Evolutionary conservation across 2,113 vertebrate genomes (phyloP), one percentile per base, ranked within the genome.

Genomic region (Motacilla tschutschensis): DNA sequence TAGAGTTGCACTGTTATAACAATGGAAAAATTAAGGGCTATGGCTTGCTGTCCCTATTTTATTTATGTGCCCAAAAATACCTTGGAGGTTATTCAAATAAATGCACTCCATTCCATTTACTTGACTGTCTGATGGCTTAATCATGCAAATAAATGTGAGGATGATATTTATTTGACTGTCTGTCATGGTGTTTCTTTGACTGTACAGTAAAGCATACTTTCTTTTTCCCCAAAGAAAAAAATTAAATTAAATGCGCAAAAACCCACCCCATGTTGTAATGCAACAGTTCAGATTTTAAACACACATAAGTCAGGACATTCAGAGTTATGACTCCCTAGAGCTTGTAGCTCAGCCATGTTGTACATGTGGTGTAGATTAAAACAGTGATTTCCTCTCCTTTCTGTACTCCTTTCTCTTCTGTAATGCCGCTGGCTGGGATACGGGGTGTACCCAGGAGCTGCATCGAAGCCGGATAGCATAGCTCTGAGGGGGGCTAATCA

Each of bases 351-450:
- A 93, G 81, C 84, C 41, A 6, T 82, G 67, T 89, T 85, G 84
- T 92, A 91, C 94, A 94, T 95, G 70, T 95, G 94, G 87, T 92
- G 67, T 92, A 89, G 92, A 95, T 96, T 95, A 94, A 95, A 92
- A 72, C 55, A 59, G 38, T 66, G 88, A 90, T 91, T 95, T 91
- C 80, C 62, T 86, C 83, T 85, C 50, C 62, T 80, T 90, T 95
- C 91, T 92, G 29, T 87, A 16, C 29, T 83, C 26, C 54, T 79
- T 90, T 90, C 72, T 85, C 44, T 87, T 84, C 41, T 83, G 64
- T 9, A n/a, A n/a, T n/a, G n/a, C n/a, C n/a, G n/a, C n/a, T n/a
- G n/a, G n/a, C n/a, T n/a, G n/a, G n/a, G n/a, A n/a, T n/a, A n/a
- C n/a, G n/a, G n/a, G n/a, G n/a, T n/a, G n/a, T n/a, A n/a, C n/a